Evolutionary conservation across 2,113 vertebrate genomes (phyloP), one percentile per base, ranked within the genome.

Genomic region (Callionymus lyra): DNA sequence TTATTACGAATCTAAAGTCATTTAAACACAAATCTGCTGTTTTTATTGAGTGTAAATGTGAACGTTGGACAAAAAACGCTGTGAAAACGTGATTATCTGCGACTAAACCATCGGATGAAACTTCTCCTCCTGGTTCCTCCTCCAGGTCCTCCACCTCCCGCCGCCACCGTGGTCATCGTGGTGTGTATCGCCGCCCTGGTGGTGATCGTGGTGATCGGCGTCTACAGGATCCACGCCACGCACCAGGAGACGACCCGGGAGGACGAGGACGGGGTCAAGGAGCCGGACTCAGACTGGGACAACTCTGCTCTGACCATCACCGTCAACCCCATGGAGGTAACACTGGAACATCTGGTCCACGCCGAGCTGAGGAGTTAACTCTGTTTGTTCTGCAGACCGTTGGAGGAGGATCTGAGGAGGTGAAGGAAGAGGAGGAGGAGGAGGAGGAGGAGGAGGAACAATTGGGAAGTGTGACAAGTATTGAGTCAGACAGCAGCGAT

Each of bases 271-370:
- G 87, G 87, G 74, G 47, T 12, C 16, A 79, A 74, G 54, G 70
- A 72, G 10, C 27, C 63, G 1, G 76, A 80, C 34, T 52, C 51
- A 40, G 91, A 93, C 10, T 93, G 92, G 91, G 91, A 94, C n/a
- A 88, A 90, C 64, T 91, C 93, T 37, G 86, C 90, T 0, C 86
- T 98, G 50, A 98, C 88, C 12, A 98, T 98, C 70, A 98, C 91
- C 0, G 76, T 98, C 61, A 98, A 98, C 70, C 95, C 95, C 56
- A 91, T 98, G 91, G 93, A 98, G 91, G 95, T 94, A 80, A 71
- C 6, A 11, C 9, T 6, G 15, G 4, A 13, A 38, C 9, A 16
- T 10, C 13, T 10, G 13, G 2, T 9, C 36, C 15, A 9, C 36
- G 16, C 1, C 14, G 16, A 16, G 16, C 36, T 16, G 8, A 4